Conservation (phyloP, 2,113 vertebrate genomes). For the Sula dactylatra region DNA sequence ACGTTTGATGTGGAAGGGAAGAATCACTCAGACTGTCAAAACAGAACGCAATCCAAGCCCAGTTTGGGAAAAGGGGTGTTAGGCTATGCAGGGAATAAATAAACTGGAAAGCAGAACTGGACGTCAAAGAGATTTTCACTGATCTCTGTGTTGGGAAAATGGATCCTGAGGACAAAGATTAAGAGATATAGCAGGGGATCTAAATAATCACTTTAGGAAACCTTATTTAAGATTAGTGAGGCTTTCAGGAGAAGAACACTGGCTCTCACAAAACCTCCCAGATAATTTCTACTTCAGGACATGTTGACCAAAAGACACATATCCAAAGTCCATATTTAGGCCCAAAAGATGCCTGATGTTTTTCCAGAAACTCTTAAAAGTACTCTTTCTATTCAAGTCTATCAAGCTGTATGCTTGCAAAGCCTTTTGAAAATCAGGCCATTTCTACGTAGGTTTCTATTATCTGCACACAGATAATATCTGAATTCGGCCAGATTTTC, state of each 20-base stretch:
- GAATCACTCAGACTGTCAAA: neutral
- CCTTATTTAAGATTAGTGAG: neutral
- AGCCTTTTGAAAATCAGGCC: neutral
- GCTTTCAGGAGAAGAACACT: neutral
- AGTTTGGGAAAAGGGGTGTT: neutral
- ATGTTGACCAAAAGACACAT: neutral
- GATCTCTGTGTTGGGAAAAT: neutral
- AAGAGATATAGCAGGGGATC: neutral
- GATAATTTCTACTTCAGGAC: neutral
- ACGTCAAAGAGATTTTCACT: neutral
- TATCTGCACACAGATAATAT: neutral
- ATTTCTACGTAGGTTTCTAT: neutral
- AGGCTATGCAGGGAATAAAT: neutral
- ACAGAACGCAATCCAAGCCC: neutral
- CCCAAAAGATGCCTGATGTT: neutral
- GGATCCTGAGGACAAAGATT: neutral
- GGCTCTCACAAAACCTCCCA: neutral
- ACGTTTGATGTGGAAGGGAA: neutral
- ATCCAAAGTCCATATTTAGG: neutral
- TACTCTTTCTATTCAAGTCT: neutral
- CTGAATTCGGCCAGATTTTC: neutral
- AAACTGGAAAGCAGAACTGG: neutral
- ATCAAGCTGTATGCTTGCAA: neutral
- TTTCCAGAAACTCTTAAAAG: neutral
- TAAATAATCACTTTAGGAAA: neutral